Base-by-base conservation (phyloP, 92 coral and sea anemone genomes). In the Siderastrea siderea region DNA sequence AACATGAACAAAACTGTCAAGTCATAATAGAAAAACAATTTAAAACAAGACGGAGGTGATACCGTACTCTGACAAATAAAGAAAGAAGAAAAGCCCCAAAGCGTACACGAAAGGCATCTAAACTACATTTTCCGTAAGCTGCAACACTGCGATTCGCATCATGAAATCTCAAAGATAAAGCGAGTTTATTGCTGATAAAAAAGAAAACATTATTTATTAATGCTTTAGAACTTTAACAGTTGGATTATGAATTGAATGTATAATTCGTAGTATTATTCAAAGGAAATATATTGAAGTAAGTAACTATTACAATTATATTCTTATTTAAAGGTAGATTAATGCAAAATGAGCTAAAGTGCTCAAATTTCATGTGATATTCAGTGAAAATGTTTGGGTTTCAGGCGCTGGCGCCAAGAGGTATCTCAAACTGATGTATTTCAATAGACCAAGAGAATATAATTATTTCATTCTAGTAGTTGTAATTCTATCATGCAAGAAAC, bases 1-100 rank as follows among this genome's bases (percentile, higher is more conserved):
- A 89, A 74, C n/a, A 85, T 89, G 73, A 81, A 85, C 51, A 87
- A 94, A 54, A 66, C 55, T 49, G 17, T 87, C 17, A 85, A 90
- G 38, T 26, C 38, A 15, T 83, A 71, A 84, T 68, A 17, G 55
- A 8, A 52, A 43, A 9, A 7, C 5, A 61, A 9, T 53, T 38
- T 17, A 11, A 9, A 0, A 4, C 55, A 69, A 15, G 9, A 54
- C 67, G 1, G 7, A 81, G 65, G 38, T 46, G 14, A 15, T 3
- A 12, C 3, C 4, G 4, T 2, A 6, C 2, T 48, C 48, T 53
- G 43, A 43, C 64, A 67, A 51, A 66, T 11, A 47, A 9, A 80
- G 69, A 47, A 58, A 77, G n/a, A 48, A 9, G 15, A 47, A 48
- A 5, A 15, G 8, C 15, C 17, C 15, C n/a, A 64, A 48, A 44